These are phyloP conservation scores for Plebejus melissa DNA, from an alignment of 2,888 invertebrate genomes.

Conservation along the genomic window DNA sequence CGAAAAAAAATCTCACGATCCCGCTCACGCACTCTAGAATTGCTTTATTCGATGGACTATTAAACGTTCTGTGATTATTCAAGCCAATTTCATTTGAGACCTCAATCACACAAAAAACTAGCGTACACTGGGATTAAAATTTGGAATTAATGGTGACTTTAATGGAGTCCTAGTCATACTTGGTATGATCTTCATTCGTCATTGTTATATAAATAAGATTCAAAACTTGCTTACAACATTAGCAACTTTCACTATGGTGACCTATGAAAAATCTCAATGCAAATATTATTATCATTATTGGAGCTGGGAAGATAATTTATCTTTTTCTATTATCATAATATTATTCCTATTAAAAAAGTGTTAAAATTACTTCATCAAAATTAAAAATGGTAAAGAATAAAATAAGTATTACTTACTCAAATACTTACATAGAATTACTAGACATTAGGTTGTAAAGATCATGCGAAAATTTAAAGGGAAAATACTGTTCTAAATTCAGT, in stretches of 20 bases:
- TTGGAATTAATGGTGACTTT: background rate
- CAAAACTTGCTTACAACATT: background rate
- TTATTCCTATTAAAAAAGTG: background rate
- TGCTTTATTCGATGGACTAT: no score
- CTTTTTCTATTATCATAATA: no score
- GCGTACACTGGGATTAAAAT: background rate
- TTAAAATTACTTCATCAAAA: background rate
- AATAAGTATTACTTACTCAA: conserved; percentile 14
- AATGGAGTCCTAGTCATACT: background rate
- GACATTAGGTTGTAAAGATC: background rate
- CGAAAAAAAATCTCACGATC: no score
- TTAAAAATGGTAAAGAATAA: background rate
- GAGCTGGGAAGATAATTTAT: no score
- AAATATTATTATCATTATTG: background rate
- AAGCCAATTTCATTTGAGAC: background rate
- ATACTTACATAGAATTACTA: background rate
- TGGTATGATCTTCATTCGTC: background rate
- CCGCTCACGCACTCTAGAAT: no score
- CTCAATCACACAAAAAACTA: background rate
- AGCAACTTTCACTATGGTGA: background rate
- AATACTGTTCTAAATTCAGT: background rate
- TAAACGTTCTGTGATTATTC: background rate
- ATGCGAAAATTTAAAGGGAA: conserved; percentile 16
- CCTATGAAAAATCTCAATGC: background rate
- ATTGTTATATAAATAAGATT: background rate